Base-by-base conservation (phyloP, 2,797 vertebrate genomes). In the Lepilemur ruficaudatus region DNA sequence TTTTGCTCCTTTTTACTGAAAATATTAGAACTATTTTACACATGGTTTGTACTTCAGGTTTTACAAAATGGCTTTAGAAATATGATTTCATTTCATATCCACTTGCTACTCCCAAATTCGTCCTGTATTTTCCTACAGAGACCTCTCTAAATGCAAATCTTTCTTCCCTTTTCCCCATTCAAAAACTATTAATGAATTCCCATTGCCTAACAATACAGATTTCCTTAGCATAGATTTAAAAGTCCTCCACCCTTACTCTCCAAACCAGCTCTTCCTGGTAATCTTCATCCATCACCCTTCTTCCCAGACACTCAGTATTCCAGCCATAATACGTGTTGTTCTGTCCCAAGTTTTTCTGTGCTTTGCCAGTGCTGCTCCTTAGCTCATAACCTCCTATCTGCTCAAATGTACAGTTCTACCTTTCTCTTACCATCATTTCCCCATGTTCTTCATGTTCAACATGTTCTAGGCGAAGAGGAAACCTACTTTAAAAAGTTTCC, bases 11-110 rank as follows among this genome's bases (percentile, higher is more conserved):
- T 86, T 7, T 41, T 73, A 46, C 25, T 52, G 35, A 76, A 92
- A 65, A 94, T 50, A 83, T 59, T 67, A 72, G 4, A 57, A 72
- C 5, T 38, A 30, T 89, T 85, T 76, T 72, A 43, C 13, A 43
- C n/a, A 43, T 89, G 10, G 3, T 43, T 85, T 69, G 1, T 20
- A 89, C 30, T 90, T 92, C 35, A 55, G 5, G 4, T 70, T 85
- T 61, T 13, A 61, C 13, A 90, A 46, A 86, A 43, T 81, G 23
- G 15, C 32, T 88, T 73, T 73, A 41, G 43, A 86, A 48, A 41
- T 28, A 25, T 65, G 17, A 63, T 41, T 83, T 43, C 28, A 78
- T 89, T 89, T 84, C 28, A 10, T 50, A 59, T 38, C 18, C 43
- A 11, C 38, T 79, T 82, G 25, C 59, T 72, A 72, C 22, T 4